Conservation (phyloP, 2,797 vertebrate species). For the Garrulus glandarius region DNA sequence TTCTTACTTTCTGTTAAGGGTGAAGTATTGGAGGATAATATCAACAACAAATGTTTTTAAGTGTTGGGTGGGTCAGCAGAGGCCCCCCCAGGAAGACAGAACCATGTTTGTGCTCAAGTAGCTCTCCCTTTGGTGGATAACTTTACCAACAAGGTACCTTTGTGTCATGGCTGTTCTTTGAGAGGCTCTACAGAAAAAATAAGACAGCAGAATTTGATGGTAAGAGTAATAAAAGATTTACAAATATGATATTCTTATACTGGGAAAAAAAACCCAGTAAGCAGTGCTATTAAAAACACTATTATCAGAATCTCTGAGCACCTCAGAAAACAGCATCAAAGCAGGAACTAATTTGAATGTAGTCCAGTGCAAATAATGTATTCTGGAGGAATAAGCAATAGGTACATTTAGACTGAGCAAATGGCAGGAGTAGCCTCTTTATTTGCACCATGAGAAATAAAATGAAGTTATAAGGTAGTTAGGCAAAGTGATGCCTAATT, state of each 20-base stretch:
- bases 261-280: neutral
- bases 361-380: neutral
- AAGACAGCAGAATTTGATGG: neutral
- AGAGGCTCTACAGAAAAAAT: neutral
- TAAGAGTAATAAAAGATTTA: neutral
- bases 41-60: accelerated
- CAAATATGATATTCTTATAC: neutral
- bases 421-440: neutral
- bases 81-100: neutral
- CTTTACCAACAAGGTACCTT: neutral
- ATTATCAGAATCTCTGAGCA: neutral
- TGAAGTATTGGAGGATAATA: neutral
- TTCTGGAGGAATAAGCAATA: neutral
- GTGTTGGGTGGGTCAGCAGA: neutral
- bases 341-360: neutral
- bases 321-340: neutral
- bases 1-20: neutral
- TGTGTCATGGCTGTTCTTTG: neutral
- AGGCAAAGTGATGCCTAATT: neutral
- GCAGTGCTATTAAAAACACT: neutral
- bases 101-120: neutral
- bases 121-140: neutral
- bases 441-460: neutral
- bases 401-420: neutral
- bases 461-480: neutral